phyloP scores from a whole-genome alignment of 2,888 invertebrate genomes.

The Stenchaetothrips biformis region DNA sequence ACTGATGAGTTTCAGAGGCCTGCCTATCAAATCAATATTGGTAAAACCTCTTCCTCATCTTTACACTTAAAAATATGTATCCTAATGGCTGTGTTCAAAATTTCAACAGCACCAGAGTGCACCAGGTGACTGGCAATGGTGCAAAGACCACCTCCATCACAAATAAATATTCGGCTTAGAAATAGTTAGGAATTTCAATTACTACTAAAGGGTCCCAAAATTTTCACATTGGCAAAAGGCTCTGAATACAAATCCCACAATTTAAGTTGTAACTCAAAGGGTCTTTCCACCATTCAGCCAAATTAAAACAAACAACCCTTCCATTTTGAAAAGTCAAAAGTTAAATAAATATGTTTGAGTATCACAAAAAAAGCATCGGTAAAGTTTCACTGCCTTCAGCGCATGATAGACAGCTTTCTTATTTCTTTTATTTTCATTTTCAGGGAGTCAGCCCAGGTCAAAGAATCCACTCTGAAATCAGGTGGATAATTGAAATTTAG shows the following conservation, averaged over 20 bases:
- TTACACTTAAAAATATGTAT: not conserved
- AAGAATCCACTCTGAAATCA: not conserved
- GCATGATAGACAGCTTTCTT: not conserved
- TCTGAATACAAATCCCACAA: not conserved
- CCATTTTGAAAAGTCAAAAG: not conserved
- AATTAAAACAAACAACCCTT: too few relatives aligned
- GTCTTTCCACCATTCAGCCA: too few relatives aligned
- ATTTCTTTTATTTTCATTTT: too few relatives aligned
- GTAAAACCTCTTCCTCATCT: not conserved
- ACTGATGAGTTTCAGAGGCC: not conserved
- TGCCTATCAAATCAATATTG: slow-evolving; percentile 14
- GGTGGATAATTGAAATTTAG: not conserved
- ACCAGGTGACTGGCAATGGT: too few relatives aligned
- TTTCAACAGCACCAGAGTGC: too few relatives aligned
- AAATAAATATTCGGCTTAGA: too few relatives aligned
- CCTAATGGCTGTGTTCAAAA: not conserved
- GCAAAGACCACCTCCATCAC: too few relatives aligned
- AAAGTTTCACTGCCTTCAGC: not conserved
- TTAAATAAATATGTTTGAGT: slow-evolving; percentile 2
- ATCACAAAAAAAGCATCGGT: not conserved
- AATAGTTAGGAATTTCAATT: too few relatives aligned
- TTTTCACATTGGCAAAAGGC: too few relatives aligned
- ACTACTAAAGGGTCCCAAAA: too few relatives aligned
- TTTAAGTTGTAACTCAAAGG: not conserved
- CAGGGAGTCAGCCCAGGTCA: not conserved